Evolutionary conservation across 2,888 invertebrate genomes (phyloP).

Genomic region (Lapara coniferarum): DNA sequence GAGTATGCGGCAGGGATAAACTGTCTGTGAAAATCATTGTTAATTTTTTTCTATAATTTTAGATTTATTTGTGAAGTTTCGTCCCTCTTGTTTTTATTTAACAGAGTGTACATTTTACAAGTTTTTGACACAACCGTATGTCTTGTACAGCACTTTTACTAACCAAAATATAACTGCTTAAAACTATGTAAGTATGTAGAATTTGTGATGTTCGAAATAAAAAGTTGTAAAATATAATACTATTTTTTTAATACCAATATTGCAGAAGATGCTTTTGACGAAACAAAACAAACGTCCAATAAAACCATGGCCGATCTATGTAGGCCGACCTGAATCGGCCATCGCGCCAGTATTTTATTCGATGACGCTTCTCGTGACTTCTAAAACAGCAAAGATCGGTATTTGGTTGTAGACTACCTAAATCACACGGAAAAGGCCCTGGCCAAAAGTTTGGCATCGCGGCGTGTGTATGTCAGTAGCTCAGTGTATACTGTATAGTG

Average conservation of each 20-base stretch:
- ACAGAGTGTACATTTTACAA: conserved; percentile 11
- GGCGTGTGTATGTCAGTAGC: too few species aligned
- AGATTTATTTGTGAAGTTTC: background rate
- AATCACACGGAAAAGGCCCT: too few species aligned
- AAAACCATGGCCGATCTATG: too few species aligned
- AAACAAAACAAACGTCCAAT: too few species aligned
- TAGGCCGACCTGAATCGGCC: too few species aligned
- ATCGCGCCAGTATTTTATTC: too few species aligned
- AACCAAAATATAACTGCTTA: conserved; percentile 46
- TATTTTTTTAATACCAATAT: background rate
- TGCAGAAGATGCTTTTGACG: background rate
- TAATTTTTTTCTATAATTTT: background rate
- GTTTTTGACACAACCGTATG: conserved; percentile 23
- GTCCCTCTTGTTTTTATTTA: background rate
- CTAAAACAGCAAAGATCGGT: too few species aligned
- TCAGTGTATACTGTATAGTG: too few species aligned
- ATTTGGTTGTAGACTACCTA: too few species aligned
- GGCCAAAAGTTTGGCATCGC: too few species aligned
- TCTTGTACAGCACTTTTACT: conserved; percentile 32
- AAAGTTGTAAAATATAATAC: conserved; percentile 47
- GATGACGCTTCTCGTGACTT: too few species aligned
- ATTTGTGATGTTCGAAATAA: conserved; percentile 73
- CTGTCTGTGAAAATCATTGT: background rate
- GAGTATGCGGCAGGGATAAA: too few species aligned
- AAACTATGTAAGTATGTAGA: conserved; percentile 42